Base-by-base conservation (phyloP, 1,140 invertebrate species). In the Tetramorium alpestre region DNA sequence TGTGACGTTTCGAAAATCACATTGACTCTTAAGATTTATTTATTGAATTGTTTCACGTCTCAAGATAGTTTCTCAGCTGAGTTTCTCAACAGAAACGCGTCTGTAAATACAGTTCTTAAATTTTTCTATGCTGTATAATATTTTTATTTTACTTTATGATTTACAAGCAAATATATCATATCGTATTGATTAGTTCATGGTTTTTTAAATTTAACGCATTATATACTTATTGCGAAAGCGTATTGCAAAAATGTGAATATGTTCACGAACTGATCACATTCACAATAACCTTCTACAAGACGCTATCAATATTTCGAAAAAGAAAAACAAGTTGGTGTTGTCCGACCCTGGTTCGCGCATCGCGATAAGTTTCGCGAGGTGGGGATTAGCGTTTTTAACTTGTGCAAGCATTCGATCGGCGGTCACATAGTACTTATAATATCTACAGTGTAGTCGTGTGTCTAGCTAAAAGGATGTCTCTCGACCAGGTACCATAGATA, bases 351-450 rank as follows among this genome's bases (percentile, higher is more conserved):
- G 2, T 0, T 51, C 13, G 1, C 4, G 1, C 2, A 41, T 62
- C 22, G 2, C 22, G 62, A 49, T 51, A 33, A 60, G 11, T 49
- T 67, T 41, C 4, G 13, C 2, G 10, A 64, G 49, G 58, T 78
- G 87, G 87, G 65, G 87, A 58, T 84, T 44, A 28, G 16, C 11
- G 10, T 73, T 88, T 85, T 88, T 89, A 86, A 73, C 44, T 70
- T 65, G 49, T 73, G 72, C 8, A 38, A 78, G 22, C 41, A 44
- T 58, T 77, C 56, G 44, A 44, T 44, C 67, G 47, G 49, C 56
- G 44, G 3, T 85, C 41, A 78, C 25, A 80, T 75, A 84, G 11
- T 13, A 60, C 8, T 70, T 67, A 41, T 13, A 51, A 60, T 72
- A 69, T 4, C 51, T n/a, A 72, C 65, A 18, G 64, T 54, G 13